Base-by-base conservation (phyloP, 2,113 vertebrate genomes). In the Amblyopsis rosae region DNA sequence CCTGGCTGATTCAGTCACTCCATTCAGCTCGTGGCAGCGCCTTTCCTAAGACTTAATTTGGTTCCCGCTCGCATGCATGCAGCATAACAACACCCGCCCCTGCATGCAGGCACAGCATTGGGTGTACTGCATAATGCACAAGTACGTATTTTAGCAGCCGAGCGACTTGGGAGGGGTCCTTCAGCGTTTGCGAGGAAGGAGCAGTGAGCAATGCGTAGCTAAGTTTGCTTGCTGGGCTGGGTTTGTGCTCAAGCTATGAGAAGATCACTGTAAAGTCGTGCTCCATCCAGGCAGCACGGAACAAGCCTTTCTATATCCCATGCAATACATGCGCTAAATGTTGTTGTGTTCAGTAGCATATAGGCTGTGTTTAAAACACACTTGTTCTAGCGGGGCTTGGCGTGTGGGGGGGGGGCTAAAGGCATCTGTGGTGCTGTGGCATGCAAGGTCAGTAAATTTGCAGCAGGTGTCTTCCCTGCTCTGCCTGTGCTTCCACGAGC, bases 1-100 rank as follows among this genome's bases (percentile, higher is more conserved):
- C 90, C 90, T 85, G 65, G 82, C 72, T 73, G 79, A 88, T 90
- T 81, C 47, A 85, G 81, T 92, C 87, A 92, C 76, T 68, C 62
- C 65, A 62, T 72, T 80, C 76, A 71, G 77, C 46, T 46, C 68
- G 58, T 67, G 65, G 75, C 72, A 72, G 79, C 76, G 73, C 81
- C 69, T 86, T 89, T 76, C 86, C 19, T 77, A 59, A 82, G 86
- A 80, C 72, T 65, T 68, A 57, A 54, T 75, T 70, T 72, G 35
- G n/a, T 82, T 80, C 77, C 47, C 66, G 62, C 69, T 76, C 77
- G 6, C 72, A 84, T 76, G 65, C 66, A 78, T 69, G 67, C 19
- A 16, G 83, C 88, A 19, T 63, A 65, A 73, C 62, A 32, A 57
- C 62, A 49, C 48, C 67, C 48, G 55, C 49, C 13, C 26, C 8